Percentiles rank a stretch among this genome's conserved stretches.
These are phyloP conservation scores for Siniperca scherzeri DNA, from an alignment of 2,797 vertebrate species.

Conservation along the genomic window DNA sequence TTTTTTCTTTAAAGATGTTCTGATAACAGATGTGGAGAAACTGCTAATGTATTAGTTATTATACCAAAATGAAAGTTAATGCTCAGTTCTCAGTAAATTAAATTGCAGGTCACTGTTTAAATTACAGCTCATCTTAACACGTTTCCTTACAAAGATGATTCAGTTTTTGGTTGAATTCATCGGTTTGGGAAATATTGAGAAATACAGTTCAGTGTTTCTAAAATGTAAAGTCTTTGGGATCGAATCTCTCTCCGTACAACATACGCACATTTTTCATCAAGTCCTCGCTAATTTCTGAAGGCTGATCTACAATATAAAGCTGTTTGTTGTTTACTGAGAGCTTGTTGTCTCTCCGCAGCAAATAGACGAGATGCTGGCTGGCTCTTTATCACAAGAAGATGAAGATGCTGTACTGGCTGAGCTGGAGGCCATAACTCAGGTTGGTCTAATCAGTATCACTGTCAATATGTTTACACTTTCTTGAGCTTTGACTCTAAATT, in stretches of 20 bases:
- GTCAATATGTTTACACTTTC: not conserved
- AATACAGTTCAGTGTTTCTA: not conserved
- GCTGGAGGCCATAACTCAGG: slow-evolving; percentile 94
- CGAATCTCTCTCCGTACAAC: too few species aligned
- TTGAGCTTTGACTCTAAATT: not conserved
- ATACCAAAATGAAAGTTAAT: too few species aligned
- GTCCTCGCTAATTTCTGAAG: not conserved
- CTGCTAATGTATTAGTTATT: not conserved
- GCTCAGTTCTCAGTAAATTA: too few species aligned
- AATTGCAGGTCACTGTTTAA: too few species aligned
- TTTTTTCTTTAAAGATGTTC: not conserved
- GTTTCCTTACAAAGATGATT: too few species aligned
- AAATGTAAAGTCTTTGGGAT: not conserved
- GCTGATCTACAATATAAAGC: not conserved
- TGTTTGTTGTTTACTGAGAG: too few species aligned
- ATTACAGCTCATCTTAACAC: too few species aligned
- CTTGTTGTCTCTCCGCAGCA: slow-evolving; percentile 83
- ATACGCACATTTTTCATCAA: not conserved
- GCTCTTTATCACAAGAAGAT: slow-evolving; percentile 92
- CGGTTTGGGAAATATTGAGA: too few species aligned
- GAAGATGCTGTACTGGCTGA: slow-evolving; percentile 95
- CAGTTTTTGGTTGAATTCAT: too few species aligned
- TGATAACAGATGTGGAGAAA: not conserved
- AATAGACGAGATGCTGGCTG: slow-evolving; percentile 95
- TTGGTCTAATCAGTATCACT: slow-evolving; percentile 55